Evolutionary conservation across 2,797 vertebrate species (phyloP).

Genomic region (Sebastes minor): DNA sequence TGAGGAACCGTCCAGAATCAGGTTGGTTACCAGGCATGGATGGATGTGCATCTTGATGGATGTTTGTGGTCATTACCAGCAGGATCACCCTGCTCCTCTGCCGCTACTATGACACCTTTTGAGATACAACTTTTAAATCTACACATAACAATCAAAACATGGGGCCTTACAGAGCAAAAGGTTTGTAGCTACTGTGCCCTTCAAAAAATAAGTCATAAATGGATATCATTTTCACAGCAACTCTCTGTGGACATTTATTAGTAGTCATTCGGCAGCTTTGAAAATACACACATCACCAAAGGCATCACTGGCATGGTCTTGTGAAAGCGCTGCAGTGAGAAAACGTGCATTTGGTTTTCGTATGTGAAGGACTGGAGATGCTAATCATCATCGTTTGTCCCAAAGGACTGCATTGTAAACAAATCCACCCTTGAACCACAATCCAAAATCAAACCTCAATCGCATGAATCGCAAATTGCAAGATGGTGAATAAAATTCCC

Average conservation of each 20-base stretch:
- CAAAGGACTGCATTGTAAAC: conserved; percentile 42
- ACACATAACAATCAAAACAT: conserved; percentile 9
- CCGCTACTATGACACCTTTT: conserved; percentile 39
- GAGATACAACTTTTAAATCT: conserved; percentile 4
- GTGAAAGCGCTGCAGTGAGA: neutral
- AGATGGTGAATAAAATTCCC: conserved; percentile 61
- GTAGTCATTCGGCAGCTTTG: neutral
- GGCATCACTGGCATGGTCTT: neutral
- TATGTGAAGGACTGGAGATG: conserved; percentile 17
- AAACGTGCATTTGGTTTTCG: conserved; percentile 23
- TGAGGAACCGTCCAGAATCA: conserved; percentile 5
- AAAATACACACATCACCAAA: conserved; percentile 14
- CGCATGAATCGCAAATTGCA: conserved; percentile 47
- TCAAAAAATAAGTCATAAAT: neutral
- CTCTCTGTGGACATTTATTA: neutral
- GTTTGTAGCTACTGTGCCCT: neutral
- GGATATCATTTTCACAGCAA: neutral
- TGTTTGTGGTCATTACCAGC: conserved; percentile 38
- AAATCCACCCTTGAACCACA: conserved; percentile 43
- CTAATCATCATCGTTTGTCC: conserved; percentile 22
- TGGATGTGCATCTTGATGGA: conserved; percentile 48
- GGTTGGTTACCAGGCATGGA: conserved; percentile 20
- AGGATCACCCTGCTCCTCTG: conserved; percentile 31
- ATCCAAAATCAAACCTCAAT: conserved; percentile 54
- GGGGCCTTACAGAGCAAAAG: neutral